These are phyloP conservation scores for Microcebus lehilahytsara DNA, from an alignment of 2,113 vertebrate species.

Conservation along the genomic window DNA sequence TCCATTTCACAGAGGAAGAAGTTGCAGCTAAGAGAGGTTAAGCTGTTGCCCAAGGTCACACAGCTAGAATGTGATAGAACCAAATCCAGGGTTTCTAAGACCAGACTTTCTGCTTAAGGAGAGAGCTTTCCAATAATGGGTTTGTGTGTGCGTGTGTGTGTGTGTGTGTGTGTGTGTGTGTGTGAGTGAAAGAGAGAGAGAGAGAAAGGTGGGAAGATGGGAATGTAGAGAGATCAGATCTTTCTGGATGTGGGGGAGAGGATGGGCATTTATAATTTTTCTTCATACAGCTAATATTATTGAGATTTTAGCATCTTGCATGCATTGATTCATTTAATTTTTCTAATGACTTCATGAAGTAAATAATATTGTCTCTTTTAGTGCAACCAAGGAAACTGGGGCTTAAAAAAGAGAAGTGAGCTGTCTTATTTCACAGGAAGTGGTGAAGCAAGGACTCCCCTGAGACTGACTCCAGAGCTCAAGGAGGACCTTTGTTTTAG, in stretches of 20 bases:
- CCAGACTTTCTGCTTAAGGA: constrained; percentile 13
- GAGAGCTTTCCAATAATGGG: neutral
- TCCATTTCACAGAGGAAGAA: constrained; percentile 34
- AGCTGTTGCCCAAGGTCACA: neutral
- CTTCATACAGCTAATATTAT: constrained; percentile 1
- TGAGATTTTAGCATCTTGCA: neutral
- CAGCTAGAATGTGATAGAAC: neutral
- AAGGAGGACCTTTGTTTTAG: neutral
- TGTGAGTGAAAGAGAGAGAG: neutral
- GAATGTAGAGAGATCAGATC: neutral
- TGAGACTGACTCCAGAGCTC: neutral
- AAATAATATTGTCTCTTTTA: neutral
- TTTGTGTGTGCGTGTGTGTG: neutral
- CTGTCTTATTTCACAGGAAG: neutral
- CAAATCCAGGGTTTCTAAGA: neutral
- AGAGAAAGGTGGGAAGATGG: neutral
- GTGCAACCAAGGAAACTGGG: neutral
- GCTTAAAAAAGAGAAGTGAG: neutral
- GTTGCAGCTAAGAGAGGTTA: neutral
- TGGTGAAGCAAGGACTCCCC: neutral
- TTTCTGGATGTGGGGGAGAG: neutral
- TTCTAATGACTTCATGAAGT: neutral
- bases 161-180: neutral
- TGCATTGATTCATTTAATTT: constrained; percentile 41
- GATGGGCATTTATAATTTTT: neutral